These are phyloP conservation scores for Horisme vitalbata DNA, from an alignment of 2,888 invertebrate species.

Conservation along the genomic window DNA sequence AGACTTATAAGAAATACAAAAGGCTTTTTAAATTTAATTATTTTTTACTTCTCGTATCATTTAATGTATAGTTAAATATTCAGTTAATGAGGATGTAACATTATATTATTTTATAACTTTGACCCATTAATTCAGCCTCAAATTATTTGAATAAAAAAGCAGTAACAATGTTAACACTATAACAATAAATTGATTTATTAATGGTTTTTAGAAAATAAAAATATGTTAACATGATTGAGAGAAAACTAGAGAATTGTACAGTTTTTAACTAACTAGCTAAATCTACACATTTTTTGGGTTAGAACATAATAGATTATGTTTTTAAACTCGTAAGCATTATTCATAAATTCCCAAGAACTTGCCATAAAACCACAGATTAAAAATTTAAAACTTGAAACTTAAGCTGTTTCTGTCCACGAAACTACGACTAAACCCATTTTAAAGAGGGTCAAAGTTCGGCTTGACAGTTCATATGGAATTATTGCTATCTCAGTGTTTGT, in stretches of 20 bases:
- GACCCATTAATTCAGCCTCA: background rate
- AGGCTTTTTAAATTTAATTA: too few relatives aligned
- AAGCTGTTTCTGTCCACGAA: slow-evolving; percentile 11
- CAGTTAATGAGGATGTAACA: too few relatives aligned
- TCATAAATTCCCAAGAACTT: background rate
- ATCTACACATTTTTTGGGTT: too few relatives aligned
- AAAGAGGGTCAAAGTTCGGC: slow-evolving; percentile 46
- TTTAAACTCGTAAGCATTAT: background rate
- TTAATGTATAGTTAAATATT: too few relatives aligned
- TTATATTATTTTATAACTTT: too few relatives aligned
- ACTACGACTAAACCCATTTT: slow-evolving; percentile 4
- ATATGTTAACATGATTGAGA: too few relatives aligned
- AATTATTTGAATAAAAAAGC: slow-evolving; percentile 9
- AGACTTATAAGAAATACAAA: slow-evolving; percentile 20
- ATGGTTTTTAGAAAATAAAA: too few relatives aligned
- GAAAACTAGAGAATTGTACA: too few relatives aligned
- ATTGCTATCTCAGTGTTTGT: slow-evolving; percentile 66
- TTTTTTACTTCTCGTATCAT: too few relatives aligned
- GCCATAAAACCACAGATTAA: slow-evolving; percentile 3
- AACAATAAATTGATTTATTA: too few relatives aligned
- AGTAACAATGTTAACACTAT: slow-evolving; percentile 6
- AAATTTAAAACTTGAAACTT: background rate
- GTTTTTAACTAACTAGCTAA: too few relatives aligned
- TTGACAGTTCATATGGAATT: slow-evolving; percentile 65
- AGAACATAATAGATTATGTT: background rate